Percentiles rank a stretch among this genome's conserved stretches.
Evolutionary conservation across 2,797 vertebrate genomes (phyloP).

Genomic region (Scleropages formosus): DNA sequence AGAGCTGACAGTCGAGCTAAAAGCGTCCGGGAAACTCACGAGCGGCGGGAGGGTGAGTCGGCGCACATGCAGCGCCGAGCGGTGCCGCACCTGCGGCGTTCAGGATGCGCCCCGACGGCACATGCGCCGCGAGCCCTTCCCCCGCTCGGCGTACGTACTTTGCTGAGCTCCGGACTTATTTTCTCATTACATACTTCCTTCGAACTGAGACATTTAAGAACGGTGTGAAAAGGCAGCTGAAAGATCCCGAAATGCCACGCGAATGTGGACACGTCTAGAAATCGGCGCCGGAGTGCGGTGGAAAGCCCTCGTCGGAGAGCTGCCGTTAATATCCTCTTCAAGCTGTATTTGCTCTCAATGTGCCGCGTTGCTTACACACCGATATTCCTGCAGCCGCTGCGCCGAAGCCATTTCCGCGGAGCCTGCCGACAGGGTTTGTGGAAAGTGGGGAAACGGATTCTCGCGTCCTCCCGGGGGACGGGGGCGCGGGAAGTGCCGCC

Average conservation of each 20-base stretch:
- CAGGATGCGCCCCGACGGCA: background rate
- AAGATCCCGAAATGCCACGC: background rate
- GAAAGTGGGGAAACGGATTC: background rate
- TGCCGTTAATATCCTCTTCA: background rate
- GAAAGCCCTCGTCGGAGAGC: background rate
- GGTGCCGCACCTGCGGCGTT: background rate
- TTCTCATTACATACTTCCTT: too few relatives aligned
- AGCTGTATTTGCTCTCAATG: slow-evolving; percentile 14
- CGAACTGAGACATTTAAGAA: too few relatives aligned
- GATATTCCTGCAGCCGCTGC: background rate
- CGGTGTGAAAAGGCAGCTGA: background rate
- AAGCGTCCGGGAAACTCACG: background rate
- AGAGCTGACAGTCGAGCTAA: background rate
- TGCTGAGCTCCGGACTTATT: too few relatives aligned
- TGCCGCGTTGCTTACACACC: slow-evolving; percentile 13
- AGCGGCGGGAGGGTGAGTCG: background rate
- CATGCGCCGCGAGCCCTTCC: background rate
- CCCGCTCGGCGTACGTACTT: background rate
- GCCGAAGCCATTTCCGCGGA: slow-evolving; percentile 13
- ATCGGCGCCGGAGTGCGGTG: background rate
- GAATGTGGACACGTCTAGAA: background rate
- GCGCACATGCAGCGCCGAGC: too few relatives aligned
- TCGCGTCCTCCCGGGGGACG: slow-evolving; percentile 20
- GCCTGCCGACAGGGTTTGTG: slow-evolving; percentile 11
- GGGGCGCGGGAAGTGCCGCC: slow-evolving; percentile 5